Evolutionary conservation across 1,140 invertebrate genomes (phyloP).

Genomic region (Popillia japonica): DNA sequence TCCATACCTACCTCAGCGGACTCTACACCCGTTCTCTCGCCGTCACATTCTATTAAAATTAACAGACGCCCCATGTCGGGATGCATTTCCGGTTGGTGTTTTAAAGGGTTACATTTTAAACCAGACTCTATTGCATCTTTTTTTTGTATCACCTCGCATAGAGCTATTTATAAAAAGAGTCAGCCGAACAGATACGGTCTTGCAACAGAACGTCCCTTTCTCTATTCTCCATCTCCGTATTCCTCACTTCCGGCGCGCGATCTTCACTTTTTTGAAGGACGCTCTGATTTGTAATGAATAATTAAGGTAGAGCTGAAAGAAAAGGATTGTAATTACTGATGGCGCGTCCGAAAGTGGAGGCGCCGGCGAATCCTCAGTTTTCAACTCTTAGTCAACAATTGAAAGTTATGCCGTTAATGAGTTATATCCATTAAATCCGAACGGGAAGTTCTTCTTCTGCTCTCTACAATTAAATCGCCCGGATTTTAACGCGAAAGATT

Average conservation of each 20-base stretch:
- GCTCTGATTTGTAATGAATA: not conserved
- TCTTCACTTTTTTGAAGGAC: not conserved
- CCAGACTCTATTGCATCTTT: not conserved
- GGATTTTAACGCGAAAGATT: not conserved
- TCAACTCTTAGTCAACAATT: slow-evolving; percentile 5
- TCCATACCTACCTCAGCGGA: not conserved
- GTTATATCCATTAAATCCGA: slow-evolving; percentile 31
- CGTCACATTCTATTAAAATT: slow-evolving; percentile 12
- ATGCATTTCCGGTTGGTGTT: not conserved
- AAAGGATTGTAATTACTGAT: slow-evolving; percentile 10
- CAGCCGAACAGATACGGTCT: not conserved
- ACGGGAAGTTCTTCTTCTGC: not conserved
- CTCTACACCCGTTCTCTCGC: not conserved
- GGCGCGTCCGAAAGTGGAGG: not conserved
- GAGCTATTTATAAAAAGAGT: not conserved
- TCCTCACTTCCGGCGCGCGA: not conserved
- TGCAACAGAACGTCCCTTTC: not conserved
- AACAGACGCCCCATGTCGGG: not conserved
- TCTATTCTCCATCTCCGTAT: not conserved
- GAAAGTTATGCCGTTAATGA: slow-evolving; percentile 30
- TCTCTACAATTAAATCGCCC: slow-evolving; percentile 3
- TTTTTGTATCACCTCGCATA: not conserved
- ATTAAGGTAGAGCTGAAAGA: slow-evolving; percentile 20
- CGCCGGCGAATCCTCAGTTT: not conserved
- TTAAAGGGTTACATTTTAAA: not conserved